A percentile compares a stretch with the other conserved stretches of the same genome.
These are phyloP conservation scores for Hemibagrus wyckioides DNA, from an alignment of 2,113 vertebrate genomes.

Conservation along the genomic window DNA sequence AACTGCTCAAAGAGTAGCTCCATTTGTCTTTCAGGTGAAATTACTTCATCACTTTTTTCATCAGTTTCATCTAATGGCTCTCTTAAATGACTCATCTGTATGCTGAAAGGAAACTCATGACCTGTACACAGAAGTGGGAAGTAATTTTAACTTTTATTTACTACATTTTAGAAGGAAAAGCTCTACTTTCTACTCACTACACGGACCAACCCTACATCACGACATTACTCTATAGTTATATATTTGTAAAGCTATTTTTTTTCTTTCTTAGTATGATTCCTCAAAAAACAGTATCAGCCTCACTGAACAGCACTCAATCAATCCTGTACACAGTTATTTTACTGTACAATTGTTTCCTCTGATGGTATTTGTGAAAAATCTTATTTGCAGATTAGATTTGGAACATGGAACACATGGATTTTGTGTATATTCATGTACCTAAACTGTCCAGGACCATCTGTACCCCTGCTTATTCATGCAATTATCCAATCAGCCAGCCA, in stretches of 20 bases:
- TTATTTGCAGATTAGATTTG: background rate
- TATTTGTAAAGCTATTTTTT: background rate
- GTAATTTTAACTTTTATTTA: background rate
- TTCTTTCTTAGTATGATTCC: background rate
- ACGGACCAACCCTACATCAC: background rate
- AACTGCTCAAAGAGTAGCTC: slow-evolving; percentile 39
- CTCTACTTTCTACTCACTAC: background rate
- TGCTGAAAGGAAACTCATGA: slow-evolving; percentile 92
- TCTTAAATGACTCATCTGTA: slow-evolving; percentile 94
- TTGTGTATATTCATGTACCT: background rate
- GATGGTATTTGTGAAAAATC: background rate
- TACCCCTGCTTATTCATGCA: background rate
- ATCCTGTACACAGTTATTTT: background rate
- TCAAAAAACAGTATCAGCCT: background rate
- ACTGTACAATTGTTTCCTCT: background rate
- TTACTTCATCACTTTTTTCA: slow-evolving; percentile 43
- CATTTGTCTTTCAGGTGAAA: slow-evolving; percentile 30
- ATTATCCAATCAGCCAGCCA: background rate
- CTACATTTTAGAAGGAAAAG: background rate
- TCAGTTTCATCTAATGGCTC: slow-evolving; percentile 59
- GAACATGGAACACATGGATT: too few relatives aligned
- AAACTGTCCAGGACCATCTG: background rate
- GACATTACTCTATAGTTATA: background rate
- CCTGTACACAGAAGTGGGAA: slow-evolving; percentile 69
- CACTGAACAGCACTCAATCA: background rate